These are phyloP conservation scores for Resseliella maxima DNA, from an alignment of 2,888 invertebrate genomes.

Conservation along the genomic window DNA sequence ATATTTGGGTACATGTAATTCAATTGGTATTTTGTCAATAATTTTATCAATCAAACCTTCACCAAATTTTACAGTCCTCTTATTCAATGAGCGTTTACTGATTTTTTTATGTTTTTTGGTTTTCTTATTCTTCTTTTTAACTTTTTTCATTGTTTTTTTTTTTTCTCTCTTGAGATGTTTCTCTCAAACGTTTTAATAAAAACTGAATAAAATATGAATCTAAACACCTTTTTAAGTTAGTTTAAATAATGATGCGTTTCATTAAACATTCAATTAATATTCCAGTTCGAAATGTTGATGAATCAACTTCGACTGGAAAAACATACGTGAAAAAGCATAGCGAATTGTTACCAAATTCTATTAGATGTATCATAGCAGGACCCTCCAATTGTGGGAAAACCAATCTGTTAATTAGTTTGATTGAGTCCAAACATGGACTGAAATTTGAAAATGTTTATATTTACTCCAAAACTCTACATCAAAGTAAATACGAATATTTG, in stretches of 20 bases:
- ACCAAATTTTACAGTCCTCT: background rate
- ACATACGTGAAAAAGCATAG: background rate
- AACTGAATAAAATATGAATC: background rate
- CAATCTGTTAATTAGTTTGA: background rate
- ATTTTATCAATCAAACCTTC: background rate
- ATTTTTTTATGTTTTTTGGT: too few species aligned
- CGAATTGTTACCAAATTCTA: background rate
- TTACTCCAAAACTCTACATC: background rate
- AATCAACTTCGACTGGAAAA: background rate
- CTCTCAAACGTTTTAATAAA: background rate
- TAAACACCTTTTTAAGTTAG: background rate
- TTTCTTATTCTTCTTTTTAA: background rate
- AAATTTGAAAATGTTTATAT: constrained; percentile 38
- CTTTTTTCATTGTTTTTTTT: background rate
- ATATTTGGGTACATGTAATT: background rate
- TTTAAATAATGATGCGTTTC: constrained; percentile 56
- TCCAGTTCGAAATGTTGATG: constrained; percentile 40
- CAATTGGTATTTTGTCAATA: constrained; percentile 5
- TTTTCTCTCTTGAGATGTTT: too few species aligned
- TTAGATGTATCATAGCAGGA: constrained; percentile 9
- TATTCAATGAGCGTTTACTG: background rate
- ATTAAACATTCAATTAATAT: constrained; percentile 37
- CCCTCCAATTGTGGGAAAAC: constrained; percentile 20
- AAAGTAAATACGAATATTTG: background rate
- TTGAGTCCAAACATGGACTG: constrained; percentile 5